These are phyloP conservation scores for Cynocephalus volans DNA, from an alignment of 2,113 vertebrate species.

Conservation along the genomic window DNA sequence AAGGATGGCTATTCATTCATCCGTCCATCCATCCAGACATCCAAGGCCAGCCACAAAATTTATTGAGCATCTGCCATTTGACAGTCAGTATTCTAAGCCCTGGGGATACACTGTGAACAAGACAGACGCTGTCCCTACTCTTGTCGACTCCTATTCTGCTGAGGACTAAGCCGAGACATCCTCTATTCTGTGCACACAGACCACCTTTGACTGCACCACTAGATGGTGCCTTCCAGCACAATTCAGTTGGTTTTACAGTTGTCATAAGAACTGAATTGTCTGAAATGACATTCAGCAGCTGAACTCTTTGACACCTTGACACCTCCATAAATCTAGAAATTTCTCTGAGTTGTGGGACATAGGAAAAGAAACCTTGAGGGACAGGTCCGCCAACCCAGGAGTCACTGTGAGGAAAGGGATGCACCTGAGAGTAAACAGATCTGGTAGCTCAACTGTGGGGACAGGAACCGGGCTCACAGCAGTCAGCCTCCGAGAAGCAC, in stretches of 20 bases:
- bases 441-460: background rate
- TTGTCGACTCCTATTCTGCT: background rate
- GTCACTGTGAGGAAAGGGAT: background rate
- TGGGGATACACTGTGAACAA: background rate
- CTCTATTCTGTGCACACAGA: background rate
- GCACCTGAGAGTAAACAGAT: background rate
- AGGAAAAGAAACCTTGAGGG: background rate
- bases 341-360: background rate
- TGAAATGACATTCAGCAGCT: background rate
- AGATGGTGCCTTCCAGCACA: background rate
- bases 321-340: background rate
- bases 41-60: background rate
- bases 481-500: background rate
- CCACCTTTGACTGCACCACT: background rate
- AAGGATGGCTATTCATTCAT: background rate
- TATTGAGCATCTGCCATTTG: background rate
- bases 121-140: background rate
- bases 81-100: background rate
- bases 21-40: background rate
- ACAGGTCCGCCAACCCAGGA: background rate
- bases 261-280: background rate
- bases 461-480: background rate
- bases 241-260: background rate
- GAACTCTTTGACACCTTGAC: background rate
- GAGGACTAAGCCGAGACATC: background rate